Conservation (phyloP, 2,113 vertebrate genomes). For the Orycteropus afer region DNA sequence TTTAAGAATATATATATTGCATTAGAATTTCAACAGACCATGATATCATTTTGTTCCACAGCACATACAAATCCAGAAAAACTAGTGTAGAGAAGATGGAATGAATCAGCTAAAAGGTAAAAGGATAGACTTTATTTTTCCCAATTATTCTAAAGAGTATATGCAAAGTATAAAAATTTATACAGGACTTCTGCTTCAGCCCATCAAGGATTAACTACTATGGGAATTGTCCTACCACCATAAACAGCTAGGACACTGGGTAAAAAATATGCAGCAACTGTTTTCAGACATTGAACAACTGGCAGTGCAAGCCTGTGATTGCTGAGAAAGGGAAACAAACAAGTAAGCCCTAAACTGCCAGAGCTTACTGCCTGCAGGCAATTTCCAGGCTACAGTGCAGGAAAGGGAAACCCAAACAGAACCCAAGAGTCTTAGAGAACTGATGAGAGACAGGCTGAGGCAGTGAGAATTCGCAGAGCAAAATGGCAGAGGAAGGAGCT, state of each 20-base stretch:
- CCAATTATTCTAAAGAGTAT: conserved; percentile 23
- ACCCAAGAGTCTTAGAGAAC: not conserved
- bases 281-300: conserved; percentile 12
- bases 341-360: not conserved
- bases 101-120: conserved; percentile 21
- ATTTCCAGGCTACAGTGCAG: conserved; percentile 12
- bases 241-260: not conserved
- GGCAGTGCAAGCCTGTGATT: not conserved
- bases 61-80: not conserved
- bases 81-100: not conserved
- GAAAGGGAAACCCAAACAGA: conserved; percentile 16
- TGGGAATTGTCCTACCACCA: not conserved
- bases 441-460: not conserved
- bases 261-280: not conserved
- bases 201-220: not conserved
- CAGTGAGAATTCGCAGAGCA: not conserved
- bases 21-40: not conserved
- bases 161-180: conserved; percentile 2
- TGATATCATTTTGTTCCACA: not conserved
- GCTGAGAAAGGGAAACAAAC: not conserved
- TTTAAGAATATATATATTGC: not conserved
- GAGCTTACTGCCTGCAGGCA: not conserved
- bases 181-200: not conserved
- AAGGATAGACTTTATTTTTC: conserved; percentile 28
- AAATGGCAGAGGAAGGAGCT: not conserved